Base-by-base conservation (phyloP, 2,113 vertebrate genomes). In the Myrmecophaga tridactyla region DNA sequence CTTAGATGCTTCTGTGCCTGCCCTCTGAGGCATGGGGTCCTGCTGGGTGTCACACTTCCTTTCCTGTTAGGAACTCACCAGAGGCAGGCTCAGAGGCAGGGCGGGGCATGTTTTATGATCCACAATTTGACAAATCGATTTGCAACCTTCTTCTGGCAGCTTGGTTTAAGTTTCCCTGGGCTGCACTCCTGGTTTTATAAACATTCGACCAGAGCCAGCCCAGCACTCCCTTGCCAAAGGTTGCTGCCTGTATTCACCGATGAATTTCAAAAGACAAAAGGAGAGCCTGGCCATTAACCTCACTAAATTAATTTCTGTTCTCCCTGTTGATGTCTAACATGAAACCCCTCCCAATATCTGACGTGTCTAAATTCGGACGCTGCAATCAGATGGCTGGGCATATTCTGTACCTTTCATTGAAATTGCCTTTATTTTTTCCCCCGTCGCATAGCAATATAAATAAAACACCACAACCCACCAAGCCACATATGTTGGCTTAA, bases 391-490 rank as follows among this genome's bases (percentile, higher is more conserved):
- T 46, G 43, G 80, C 85, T 36, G 1, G 9, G 89, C 90, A 53
- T 62, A 48, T 65, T 63, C 95, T 63, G 39, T 90, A 92, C 72
- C 86, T 76, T 88, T 88, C 39, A 43, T 56, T 80, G 94, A 96
- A 94, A 94, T 95, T 94, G 94, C 94, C 92, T 95, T 94, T 63
- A 62, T 85, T 83, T 73, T 90, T 70, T 15, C 85, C 84, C 88
- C 78, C 0, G 92, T 97, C 96, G 96, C 97, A 95, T 97, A 97
- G 97, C 95, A 97, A 97, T 97, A 82, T 89, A 97, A 98, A 98
- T 97, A 97, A 97, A 96, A 93, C 92, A 94, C 53, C 70, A 31
- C 92, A 89, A 82, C 60, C 90, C 91, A 92, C 89, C 92, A 76
- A 83, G 94, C 96, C 93, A 7, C 96, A 78, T 51, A 48, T 85